A percentile compares a stretch with the other conserved stretches of the same genome.
Conservation (phyloP, 2,113 vertebrate genomes). For the Peromyscus polionotus region DNA sequence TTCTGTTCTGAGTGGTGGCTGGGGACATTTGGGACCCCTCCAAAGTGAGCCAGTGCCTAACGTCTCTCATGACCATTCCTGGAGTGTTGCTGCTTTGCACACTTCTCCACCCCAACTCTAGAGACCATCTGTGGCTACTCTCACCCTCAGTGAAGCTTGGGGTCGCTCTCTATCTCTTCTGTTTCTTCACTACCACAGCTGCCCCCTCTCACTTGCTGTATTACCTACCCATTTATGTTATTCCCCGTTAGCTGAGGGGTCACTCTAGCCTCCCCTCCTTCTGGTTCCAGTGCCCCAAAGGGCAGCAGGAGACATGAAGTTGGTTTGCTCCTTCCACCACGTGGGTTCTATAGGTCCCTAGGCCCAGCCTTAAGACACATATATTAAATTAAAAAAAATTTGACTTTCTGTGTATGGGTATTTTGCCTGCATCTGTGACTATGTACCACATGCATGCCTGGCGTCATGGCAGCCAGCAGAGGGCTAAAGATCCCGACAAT, state of each 20-base stretch:
- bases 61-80: neutral
- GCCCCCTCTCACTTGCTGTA: no score
- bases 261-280: neutral
- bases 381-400: neutral
- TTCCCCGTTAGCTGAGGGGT: neutral
- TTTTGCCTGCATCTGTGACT: neutral
- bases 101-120: neutral
- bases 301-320: neutral
- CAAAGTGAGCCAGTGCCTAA: neutral
- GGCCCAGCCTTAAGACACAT: neutral
- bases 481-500: neutral
- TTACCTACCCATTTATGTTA: neutral
- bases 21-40: neutral
- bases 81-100: neutral
- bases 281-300: neutral
- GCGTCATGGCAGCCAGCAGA: neutral
- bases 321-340: neutral
- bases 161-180: neutral
- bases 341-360: neutral
- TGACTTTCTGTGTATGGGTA: neutral
- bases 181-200: neutral
- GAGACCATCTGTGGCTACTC: fast-evolving
- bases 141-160: neutral
- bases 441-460: neutral
- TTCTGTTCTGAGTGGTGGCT: neutral